Evolutionary conservation across 2,888 invertebrate genomes (phyloP).

Genomic region (Ichneumoninae sp.): DNA sequence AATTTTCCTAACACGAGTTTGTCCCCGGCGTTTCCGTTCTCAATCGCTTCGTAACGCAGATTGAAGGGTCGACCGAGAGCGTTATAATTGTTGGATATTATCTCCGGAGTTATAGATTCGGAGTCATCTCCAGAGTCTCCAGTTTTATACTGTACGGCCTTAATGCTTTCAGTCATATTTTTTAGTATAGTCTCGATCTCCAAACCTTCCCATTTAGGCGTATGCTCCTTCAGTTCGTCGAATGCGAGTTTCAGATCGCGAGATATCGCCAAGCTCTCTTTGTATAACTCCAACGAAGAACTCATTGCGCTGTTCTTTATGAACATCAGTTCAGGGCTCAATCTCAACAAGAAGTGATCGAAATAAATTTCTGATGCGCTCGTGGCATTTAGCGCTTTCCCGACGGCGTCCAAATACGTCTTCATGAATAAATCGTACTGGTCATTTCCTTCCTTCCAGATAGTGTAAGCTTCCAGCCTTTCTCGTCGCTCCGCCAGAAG

Average conservation of each 20-base stretch:
- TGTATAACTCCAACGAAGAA: not conserved
- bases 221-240: not conserved
- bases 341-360: not conserved
- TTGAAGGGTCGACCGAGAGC: not conserved
- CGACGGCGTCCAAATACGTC: not conserved
- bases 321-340: not conserved
- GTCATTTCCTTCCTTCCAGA: not conserved
- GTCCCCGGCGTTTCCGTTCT: not conserved
- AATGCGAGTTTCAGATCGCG: not conserved
- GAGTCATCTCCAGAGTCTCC: too few relatives aligned
- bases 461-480: not conserved
- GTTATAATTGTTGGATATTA: too few relatives aligned
- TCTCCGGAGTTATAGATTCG: too few relatives aligned
- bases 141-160: too few relatives aligned
- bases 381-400: not conserved
- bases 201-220: not conserved
- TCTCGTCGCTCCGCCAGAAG: not conserved
- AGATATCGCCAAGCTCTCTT: not conserved
- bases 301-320: not conserved
- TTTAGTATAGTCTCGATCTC: not conserved
- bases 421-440: not conserved
- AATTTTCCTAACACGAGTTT: conserved; percentile 15
- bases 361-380: not conserved
- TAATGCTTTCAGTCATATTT: not conserved
- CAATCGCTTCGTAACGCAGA: conserved; percentile 25